Conservation (phyloP, 2,797 vertebrate species). For the Neosalanx taihuensis region DNA sequence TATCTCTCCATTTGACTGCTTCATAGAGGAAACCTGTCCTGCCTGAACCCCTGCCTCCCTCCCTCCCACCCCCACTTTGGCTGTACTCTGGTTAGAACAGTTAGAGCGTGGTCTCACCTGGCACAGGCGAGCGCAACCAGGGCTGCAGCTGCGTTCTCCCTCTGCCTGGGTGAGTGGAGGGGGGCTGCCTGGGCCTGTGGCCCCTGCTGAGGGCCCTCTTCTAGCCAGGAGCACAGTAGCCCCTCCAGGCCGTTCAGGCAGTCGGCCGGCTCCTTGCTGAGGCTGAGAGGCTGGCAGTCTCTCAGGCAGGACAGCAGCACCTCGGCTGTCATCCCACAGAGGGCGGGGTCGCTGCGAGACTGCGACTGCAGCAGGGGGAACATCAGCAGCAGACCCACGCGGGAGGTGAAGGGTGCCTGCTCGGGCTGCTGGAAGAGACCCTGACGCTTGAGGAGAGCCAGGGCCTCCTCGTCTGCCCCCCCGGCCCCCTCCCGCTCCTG, state of each 20-base stretch:
- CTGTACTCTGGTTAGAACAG: neutral
- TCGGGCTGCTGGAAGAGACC: conserved; percentile 92
- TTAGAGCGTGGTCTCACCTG: conserved; percentile 74
- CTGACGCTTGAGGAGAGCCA: conserved; percentile 93
- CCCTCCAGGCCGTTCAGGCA: conserved; percentile 95
- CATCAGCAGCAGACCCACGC: conserved; percentile 92
- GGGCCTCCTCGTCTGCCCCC: conserved; percentile 88
- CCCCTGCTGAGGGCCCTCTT: conserved; percentile 75
- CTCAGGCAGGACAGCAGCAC: conserved; percentile 94
- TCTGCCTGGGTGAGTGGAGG: conserved; percentile 87
- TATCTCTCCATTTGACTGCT: too few relatives aligned
- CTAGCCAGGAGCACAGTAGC: conserved; percentile 96
- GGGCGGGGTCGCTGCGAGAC: conserved; percentile 92
- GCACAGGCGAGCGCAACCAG: conserved; percentile 96
- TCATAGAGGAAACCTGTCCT: too few relatives aligned
- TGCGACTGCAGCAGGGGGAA: conserved; percentile 98
- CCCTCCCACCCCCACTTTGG: neutral
- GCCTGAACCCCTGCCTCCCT: neutral
- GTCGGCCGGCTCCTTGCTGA: conserved; percentile 96
- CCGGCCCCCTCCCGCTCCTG: conserved; percentile 77
- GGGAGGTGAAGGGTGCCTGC: conserved; percentile 95
- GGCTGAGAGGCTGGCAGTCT: conserved; percentile 97
- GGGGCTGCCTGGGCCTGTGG: conserved; percentile 47
- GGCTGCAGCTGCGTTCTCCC: conserved; percentile 95
- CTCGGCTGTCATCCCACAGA: conserved; percentile 96